These are phyloP conservation scores for Sebastes vulpes DNA, from an alignment of 2,797 vertebrate genomes.

Conservation along the genomic window DNA sequence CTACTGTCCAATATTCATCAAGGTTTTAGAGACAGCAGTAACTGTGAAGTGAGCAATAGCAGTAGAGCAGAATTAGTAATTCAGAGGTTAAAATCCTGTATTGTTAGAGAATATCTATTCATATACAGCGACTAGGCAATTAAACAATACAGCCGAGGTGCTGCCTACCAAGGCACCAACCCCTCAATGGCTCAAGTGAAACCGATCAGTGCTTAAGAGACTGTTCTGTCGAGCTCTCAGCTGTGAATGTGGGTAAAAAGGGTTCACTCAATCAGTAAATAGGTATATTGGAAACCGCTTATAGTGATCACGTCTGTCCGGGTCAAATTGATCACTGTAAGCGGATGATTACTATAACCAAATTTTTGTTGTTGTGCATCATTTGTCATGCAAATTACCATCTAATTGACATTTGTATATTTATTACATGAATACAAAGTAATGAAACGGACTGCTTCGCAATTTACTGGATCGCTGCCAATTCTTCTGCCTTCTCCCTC, in stretches of 20 bases:
- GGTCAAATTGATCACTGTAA: too few species aligned
- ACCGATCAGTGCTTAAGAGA: background rate
- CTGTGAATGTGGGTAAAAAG: background rate
- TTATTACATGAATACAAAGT: too few species aligned
- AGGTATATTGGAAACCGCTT: too few species aligned
- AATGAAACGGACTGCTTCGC: too few species aligned
- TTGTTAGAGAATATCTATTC: background rate
- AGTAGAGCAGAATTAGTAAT: background rate
- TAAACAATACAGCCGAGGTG: background rate
- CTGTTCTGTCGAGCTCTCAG: background rate
- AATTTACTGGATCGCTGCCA: too few species aligned
- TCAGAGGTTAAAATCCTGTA: background rate
- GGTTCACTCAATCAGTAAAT: background rate
- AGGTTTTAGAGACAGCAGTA: background rate
- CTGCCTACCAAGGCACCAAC: background rate
- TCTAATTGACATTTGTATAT: too few species aligned
- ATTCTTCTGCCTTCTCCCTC: too few species aligned
- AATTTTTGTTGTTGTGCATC: too few species aligned
- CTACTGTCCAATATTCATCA: background rate
- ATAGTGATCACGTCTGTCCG: too few species aligned
- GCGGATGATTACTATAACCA: too few species aligned
- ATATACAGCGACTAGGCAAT: background rate
- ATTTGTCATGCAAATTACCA: too few species aligned
- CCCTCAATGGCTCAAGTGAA: background rate
- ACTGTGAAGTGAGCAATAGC: background rate